Percentiles rank a stretch among this genome's conserved stretches.
phyloP scores from a whole-genome alignment of 2,797 vertebrate genomes.

The Hippopotamyrus pictus region DNA sequence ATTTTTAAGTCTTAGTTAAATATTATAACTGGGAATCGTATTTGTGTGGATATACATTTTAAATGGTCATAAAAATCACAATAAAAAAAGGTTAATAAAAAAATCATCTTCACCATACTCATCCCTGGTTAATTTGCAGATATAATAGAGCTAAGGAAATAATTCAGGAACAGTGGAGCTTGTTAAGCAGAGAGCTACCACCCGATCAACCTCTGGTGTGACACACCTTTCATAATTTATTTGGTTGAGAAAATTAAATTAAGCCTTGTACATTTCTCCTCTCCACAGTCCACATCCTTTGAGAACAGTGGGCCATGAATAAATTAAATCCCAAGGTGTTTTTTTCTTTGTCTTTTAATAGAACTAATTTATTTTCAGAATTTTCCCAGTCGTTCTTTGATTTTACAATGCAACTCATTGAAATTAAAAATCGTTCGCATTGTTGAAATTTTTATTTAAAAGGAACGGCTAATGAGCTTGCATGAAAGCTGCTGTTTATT shows the following conservation, averaged over 20 bases:
- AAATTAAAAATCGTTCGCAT: not conserved
- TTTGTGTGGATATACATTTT: not conserved
- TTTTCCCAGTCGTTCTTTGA: not conserved
- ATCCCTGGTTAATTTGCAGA: conserved; percentile 1
- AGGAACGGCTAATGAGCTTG: not conserved
- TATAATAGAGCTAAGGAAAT: not conserved
- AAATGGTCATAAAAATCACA: not conserved
- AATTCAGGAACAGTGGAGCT: not conserved
- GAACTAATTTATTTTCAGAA: not conserved
- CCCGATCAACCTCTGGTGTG: not conserved
- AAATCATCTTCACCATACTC: not conserved
- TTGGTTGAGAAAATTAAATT: conserved; percentile 20
- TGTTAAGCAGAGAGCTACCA: not conserved
- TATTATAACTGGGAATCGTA: not conserved
- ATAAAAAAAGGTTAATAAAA: not conserved
- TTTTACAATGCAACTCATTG: not conserved
- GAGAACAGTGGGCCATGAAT: not conserved
- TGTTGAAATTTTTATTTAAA: not conserved
- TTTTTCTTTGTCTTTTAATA: not conserved
- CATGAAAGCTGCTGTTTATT: not conserved
- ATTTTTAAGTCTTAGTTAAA: not conserved
- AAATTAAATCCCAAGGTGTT: not conserved
- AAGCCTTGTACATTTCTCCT: not conserved
- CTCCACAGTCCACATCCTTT: not conserved
- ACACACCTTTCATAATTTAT: conserved; percentile 19